Conservation (phyloP, 2,113 vertebrate species). For the Nematolebias whitei region DNA sequence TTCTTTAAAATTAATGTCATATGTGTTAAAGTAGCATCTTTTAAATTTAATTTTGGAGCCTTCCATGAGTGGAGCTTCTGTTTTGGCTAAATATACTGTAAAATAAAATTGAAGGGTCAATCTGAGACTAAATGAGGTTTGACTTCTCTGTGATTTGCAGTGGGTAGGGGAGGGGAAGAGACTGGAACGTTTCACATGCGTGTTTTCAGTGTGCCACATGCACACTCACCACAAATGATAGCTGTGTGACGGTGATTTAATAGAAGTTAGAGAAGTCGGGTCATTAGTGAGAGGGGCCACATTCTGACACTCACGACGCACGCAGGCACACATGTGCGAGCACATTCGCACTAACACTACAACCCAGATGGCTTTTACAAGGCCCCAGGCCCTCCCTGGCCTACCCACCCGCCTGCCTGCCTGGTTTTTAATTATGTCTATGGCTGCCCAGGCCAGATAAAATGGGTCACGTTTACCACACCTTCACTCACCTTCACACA, state of each 20-base stretch:
- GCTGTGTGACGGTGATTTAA: constrained; percentile 62
- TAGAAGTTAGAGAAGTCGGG: constrained; percentile 46
- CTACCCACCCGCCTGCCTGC: constrained; percentile 65
- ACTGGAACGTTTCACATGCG: constrained; percentile 31
- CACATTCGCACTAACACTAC: constrained; percentile 45
- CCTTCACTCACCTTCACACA: constrained; percentile 68
- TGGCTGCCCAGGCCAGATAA: constrained; percentile 72
- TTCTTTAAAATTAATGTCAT: background rate
- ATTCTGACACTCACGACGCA: constrained; percentile 67
- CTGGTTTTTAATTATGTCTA: constrained; percentile 79
- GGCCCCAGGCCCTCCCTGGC: constrained; percentile 69
- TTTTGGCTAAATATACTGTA: background rate
- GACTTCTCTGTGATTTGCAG: constrained; percentile 16
- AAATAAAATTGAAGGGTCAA: constrained; percentile 3
- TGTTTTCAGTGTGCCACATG: constrained; percentile 40
- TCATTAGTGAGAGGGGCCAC: constrained; percentile 66
- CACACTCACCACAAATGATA: constrained; percentile 59
- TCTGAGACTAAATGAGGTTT: constrained; percentile 18
- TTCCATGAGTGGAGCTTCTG: background rate
- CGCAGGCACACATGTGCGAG: constrained; percentile 27
- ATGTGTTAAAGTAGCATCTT: background rate
- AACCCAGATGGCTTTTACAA: constrained; percentile 80
- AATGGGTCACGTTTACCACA: constrained; percentile 75
- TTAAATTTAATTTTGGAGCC: background rate
- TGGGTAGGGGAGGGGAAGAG: constrained; percentile 33